Evolutionary conservation across 2,797 vertebrate genomes (phyloP), one percentile per base, ranked within the genome.

Genomic region (Squalus acanthias): DNA sequence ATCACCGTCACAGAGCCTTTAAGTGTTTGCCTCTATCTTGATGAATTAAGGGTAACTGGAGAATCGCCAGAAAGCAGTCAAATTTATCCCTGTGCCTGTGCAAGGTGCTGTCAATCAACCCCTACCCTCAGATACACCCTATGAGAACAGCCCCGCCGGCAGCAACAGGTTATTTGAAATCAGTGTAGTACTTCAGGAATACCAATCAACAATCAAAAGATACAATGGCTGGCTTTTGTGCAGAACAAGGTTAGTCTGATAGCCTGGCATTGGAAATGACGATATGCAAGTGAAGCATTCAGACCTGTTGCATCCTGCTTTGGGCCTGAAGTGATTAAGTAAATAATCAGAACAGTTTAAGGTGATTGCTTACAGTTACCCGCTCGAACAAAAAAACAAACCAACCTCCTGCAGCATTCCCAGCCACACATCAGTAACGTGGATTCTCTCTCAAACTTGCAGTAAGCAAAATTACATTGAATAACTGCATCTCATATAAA

Each of bases 341-440:
- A 85, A 85, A 85, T 46, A 85, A 85, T 85, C 79, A 85, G 79
- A 85, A 85, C 39, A 15, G 39, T 46, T 85, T 85, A 85, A 85
- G 39, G 12, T 85, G 72, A 74, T 74, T 74, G 13, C 13, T 46
- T 46, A 39, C 15, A 72, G 3, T 85, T 85, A 85, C 39, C 2
- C 5, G 4, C 4, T 46, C 17, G 46, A 85, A 85, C 79, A 85
- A 85, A 85, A 39, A 9, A 85, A 85, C 39, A 85, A 46, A 15
- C 72, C 26, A 33, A 74, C 26, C 72, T 74, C 26, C 72, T 33
- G 0, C 9, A 74, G 72, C 26, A 74, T 20, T 7, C 79, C 3
- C 79, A 85, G 79, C 39, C 79, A 85, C 17, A 4, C 1, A 85
- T 39, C 74, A 76, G 7, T 33, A 74, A 74, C 0, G 33, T 33